Evolutionary conservation across 2,888 invertebrate genomes (phyloP).

Genomic region (Drosophila imparisetae): DNA sequence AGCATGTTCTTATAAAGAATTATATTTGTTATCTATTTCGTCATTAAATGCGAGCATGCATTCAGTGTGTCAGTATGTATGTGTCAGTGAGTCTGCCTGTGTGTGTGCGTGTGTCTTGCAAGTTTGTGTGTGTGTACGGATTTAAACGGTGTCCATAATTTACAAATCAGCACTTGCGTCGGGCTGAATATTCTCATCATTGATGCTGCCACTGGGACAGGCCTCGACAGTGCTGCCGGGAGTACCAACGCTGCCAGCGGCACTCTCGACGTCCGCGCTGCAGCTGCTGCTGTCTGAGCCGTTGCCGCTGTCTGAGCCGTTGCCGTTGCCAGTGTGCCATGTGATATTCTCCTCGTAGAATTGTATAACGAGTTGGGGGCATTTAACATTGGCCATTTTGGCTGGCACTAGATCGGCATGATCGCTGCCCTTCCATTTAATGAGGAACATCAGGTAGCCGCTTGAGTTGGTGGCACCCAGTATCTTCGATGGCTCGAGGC

Average conservation of each 20-base stretch:
- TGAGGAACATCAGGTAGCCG: conserved; percentile 95
- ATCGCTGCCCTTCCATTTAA: conserved; percentile 97
- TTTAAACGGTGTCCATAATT: conserved; percentile 47
- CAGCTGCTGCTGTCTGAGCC: conserved; percentile 28
- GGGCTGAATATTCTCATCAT: conserved; percentile 64
- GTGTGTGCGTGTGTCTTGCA: neutral
- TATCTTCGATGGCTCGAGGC: conserved; percentile 93
- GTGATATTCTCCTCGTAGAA: conserved; percentile 96
- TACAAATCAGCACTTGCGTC: conserved; percentile 47
- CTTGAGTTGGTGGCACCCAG: conserved; percentile 95
- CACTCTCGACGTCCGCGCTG: conserved; percentile 21
- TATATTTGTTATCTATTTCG: conserved; percentile 20
- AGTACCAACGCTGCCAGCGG: conserved; percentile 56
- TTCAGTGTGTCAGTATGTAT: conserved; percentile 13
- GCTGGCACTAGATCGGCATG: conserved; percentile 96
- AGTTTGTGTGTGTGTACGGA: neutral
- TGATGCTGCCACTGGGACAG: conserved; percentile 59
- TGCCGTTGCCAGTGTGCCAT: conserved; percentile 88
- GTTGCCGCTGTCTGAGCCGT: conserved; percentile 10
- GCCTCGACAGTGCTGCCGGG: conserved; percentile 52
- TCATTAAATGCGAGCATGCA: conserved; percentile 37
- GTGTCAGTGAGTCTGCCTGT: conserved; percentile 2
- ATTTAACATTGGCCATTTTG: conserved; percentile 92
- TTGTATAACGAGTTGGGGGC: conserved; percentile 95
- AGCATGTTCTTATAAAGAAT: too few species aligned